A percentile compares a stretch with the other conserved stretches of the same genome.
Evolutionary conservation across 2,888 invertebrate genomes (phyloP).

Genomic region (Crocallis elinguaria): DNA sequence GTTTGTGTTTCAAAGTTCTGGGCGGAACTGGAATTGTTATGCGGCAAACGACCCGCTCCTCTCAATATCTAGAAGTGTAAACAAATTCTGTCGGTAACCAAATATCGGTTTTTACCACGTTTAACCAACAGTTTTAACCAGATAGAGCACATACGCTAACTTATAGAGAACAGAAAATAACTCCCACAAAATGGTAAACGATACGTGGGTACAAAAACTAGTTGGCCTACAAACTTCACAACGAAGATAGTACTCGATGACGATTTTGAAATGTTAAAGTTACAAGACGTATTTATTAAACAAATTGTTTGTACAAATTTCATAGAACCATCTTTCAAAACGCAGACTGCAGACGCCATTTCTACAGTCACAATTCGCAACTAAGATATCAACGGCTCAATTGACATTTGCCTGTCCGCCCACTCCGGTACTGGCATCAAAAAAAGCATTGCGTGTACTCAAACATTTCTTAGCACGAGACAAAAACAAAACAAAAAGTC

Average conservation of each 20-base stretch:
- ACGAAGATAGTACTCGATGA: background rate
- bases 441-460: slow-evolving; percentile 35
- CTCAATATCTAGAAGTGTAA: no score
- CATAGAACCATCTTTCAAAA: slow-evolving; percentile 4
- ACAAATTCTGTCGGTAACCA: no score
- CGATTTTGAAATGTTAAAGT: background rate
- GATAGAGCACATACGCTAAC: no score
- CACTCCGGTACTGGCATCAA: slow-evolving; percentile 34
- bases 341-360: slow-evolving; percentile 15
- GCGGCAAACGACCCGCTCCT: no score
- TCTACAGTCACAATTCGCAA: slow-evolving; percentile 25
- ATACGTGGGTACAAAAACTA: background rate
- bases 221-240: background rate
- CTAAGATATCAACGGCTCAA: slow-evolving; percentile 33
- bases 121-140: no score
- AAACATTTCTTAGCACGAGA: slow-evolving; percentile 64
- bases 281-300: background rate
- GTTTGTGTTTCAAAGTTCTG: no score
- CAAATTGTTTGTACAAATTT: background rate
- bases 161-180: background rate
- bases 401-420: slow-evolving; percentile 34
- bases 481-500: slow-evolving; percentile 59
- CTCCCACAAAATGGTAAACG: background rate
- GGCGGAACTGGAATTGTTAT: no score
- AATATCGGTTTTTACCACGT: no score